Percentiles rank a stretch among this genome's conserved stretches.
Conservation (phyloP, 1,140 invertebrate species). For the Eurytemora carolleeae region DNA sequence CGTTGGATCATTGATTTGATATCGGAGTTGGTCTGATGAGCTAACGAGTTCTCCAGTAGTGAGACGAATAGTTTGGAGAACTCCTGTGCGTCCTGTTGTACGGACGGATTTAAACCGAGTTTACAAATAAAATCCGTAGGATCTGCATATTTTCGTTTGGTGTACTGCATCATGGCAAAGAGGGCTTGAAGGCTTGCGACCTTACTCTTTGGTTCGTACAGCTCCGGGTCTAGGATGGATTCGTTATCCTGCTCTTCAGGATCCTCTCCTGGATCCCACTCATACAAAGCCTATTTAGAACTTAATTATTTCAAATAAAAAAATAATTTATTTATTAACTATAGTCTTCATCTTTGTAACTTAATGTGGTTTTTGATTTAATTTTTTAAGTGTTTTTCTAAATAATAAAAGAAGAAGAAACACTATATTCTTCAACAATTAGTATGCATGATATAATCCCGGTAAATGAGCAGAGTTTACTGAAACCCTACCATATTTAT, state of each 20-base stretch:
- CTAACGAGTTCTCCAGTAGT: slow-evolving; percentile 35
- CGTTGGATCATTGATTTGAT: slow-evolving; percentile 35
- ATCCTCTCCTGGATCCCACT: slow-evolving; percentile 37
- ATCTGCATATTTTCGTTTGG: slow-evolving; percentile 35
- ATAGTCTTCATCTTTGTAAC: too few species aligned
- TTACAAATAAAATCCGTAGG: slow-evolving; percentile 39
- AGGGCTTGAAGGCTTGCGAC: slow-evolving; percentile 43
- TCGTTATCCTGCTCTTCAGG: slow-evolving; percentile 26
- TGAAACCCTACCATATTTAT: too few species aligned
- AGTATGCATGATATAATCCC: too few species aligned
- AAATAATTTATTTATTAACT: too few species aligned
- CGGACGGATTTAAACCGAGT: slow-evolving; percentile 40
- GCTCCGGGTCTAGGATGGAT: slow-evolving; percentile 19
- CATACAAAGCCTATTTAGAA: slow-evolving; percentile 33
- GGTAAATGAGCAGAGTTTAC: too few species aligned
- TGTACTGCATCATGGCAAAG: slow-evolving; percentile 43
- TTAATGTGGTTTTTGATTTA: too few species aligned
- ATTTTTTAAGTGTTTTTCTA: too few species aligned
- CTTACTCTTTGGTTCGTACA: slow-evolving; percentile 26
- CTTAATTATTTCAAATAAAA: background rate
- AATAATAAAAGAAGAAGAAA: too few species aligned
- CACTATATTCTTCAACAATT: too few species aligned
- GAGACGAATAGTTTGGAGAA: slow-evolving; percentile 46
- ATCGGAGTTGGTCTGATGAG: slow-evolving; percentile 25
- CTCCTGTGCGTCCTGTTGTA: slow-evolving; percentile 49